Evolutionary conservation across 2,888 invertebrate genomes (phyloP).

Genomic region (Eugnorisma glareosa): DNA sequence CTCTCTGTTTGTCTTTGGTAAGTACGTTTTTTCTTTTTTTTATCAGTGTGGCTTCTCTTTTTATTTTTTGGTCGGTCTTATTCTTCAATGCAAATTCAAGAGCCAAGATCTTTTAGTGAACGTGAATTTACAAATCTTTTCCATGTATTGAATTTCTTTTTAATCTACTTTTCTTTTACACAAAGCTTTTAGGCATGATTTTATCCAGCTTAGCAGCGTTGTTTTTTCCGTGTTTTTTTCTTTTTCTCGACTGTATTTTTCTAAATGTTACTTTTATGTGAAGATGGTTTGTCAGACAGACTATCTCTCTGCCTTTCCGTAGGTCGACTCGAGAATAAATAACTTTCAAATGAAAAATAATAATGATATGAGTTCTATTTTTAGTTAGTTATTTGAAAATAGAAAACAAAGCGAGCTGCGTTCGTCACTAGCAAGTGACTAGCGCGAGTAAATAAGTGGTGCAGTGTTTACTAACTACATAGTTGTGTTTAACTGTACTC

Average conservation of each 20-base stretch:
- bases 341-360: conserved; percentile 9
- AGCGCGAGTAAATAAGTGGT: conserved; percentile 48
- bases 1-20: background rate
- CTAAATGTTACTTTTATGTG: background rate
- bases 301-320: too few species aligned
- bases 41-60: background rate
- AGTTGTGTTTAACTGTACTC: conserved; percentile 50
- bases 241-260: background rate
- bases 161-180: background rate
- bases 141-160: background rate
- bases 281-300: background rate
- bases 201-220: background rate
- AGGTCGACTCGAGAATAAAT: background rate
- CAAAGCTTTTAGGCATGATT: background rate
- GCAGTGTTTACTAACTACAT: conserved; percentile 54
- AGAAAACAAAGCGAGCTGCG: conserved; percentile 16
- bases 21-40: background rate
- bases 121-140: background rate
- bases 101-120: background rate
- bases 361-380: background rate
- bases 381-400: conserved; percentile 38
- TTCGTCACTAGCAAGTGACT: conserved; percentile 41
- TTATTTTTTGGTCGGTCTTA: background rate
- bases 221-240: background rate
- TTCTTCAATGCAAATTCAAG: background rate